These are phyloP conservation scores for Molossus alvarezi DNA, from an alignment of 2,797 vertebrate species.

Conservation along the genomic window DNA sequence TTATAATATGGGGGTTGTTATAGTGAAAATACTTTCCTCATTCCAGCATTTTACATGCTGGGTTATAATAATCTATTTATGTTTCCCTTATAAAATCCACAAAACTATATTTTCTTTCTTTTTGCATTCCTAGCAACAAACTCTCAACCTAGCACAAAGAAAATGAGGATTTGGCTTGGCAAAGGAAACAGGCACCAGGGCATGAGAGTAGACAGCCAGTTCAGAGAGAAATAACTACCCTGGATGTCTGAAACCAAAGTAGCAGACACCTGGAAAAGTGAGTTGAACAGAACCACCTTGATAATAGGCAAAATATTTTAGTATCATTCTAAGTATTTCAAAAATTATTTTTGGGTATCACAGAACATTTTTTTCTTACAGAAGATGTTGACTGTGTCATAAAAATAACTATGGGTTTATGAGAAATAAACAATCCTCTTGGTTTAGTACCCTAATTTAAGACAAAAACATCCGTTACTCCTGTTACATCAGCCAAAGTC, in stretches of 20 bases:
- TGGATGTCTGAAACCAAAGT: not conserved
- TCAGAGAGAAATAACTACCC: not conserved
- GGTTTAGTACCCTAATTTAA: not conserved
- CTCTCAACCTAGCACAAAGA: not conserved
- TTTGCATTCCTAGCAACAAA: not conserved
- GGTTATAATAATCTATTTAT: not conserved
- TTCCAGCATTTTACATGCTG: not conserved
- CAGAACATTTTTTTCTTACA: not conserved
- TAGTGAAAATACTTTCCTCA: not conserved
- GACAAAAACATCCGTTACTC: not conserved
- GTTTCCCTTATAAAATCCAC: not conserved
- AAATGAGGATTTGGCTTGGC: not conserved
- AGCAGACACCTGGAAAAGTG: not conserved
- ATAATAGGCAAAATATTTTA: slow-evolving; percentile 21
- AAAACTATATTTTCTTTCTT: not conserved
- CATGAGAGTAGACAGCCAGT: not conserved
- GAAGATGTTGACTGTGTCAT: not conserved
- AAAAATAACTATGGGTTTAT: not conserved
- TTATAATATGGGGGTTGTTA: not conserved
- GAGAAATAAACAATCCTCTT: not conserved
- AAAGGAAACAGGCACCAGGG: not conserved
- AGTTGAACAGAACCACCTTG: not conserved
- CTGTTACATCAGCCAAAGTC: not conserved
- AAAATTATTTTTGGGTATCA: not conserved
- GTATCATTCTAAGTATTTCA: not conserved